Conservation (phyloP, 2,113 vertebrate species). For the Solea senegalensis region DNA sequence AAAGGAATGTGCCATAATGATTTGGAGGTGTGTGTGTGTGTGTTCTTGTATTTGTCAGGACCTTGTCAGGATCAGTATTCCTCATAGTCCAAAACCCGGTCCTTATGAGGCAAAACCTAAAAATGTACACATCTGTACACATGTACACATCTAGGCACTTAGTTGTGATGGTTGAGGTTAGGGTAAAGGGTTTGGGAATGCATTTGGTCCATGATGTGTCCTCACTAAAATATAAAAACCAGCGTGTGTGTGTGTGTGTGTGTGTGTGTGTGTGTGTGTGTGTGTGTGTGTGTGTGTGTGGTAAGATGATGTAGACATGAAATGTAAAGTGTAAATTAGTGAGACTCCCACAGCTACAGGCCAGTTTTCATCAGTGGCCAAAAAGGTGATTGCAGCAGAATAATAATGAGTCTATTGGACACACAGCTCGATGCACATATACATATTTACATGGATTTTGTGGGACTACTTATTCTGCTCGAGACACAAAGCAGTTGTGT, state of each 20-base stretch:
- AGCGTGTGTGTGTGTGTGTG: slow-evolving; percentile 3
- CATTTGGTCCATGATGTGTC: too few species aligned
- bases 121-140: too few species aligned
- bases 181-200: too few species aligned
- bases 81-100: too few species aligned
- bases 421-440: not conserved
- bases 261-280: not conserved
- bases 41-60: not conserved
- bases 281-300: too few species aligned
- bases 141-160: too few species aligned
- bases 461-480: not conserved
- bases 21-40: slow-evolving; percentile 18
- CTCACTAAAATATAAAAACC: too few species aligned
- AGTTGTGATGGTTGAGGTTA: too few species aligned
- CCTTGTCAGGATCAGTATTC: too few species aligned
- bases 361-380: slow-evolving; percentile 11
- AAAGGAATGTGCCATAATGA: slow-evolving; percentile 37
- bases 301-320: slow-evolving; percentile 8
- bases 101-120: too few species aligned
- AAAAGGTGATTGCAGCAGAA: slow-evolving; percentile 17
- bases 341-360: slow-evolving; percentile 22
- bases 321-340: slow-evolving; percentile 41
- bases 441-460: not conserved
- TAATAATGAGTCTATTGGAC: slow-evolving; percentile 10
- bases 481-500: not conserved